phyloP scores from a whole-genome alignment of 1,140 invertebrate species.

The Magallana gigas region DNA sequence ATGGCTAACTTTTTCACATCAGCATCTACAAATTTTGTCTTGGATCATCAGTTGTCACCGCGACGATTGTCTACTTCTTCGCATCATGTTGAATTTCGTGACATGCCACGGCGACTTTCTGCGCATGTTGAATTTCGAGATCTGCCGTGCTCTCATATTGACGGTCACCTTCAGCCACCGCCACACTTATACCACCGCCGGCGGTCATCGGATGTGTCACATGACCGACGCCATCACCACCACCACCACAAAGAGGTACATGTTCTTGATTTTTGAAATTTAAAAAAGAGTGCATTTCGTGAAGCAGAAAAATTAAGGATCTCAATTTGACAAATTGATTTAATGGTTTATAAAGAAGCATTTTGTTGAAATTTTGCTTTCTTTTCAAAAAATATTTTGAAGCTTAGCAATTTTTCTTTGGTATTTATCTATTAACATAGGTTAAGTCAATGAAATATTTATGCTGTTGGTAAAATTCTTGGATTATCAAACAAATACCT shows the following conservation, averaged over 20 bases:
- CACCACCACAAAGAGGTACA: constrained; percentile 25
- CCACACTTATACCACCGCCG: background rate
- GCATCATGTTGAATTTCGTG: constrained; percentile 38
- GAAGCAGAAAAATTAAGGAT: no score
- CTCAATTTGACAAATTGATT: no score
- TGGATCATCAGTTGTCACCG: constrained; percentile 33
- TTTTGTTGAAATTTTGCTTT: no score
- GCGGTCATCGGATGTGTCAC: constrained; percentile 31
- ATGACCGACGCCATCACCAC: background rate
- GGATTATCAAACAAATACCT: background rate
- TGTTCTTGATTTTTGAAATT: background rate
- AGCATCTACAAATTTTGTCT: constrained; percentile 26
- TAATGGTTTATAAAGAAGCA: no score
- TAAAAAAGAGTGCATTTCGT: no score
- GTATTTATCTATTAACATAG: no score
- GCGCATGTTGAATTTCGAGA: constrained; percentile 37
- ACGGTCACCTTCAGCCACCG: constrained; percentile 17
- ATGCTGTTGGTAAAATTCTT: no score
- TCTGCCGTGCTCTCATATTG: constrained; percentile 12
- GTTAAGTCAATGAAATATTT: no score
- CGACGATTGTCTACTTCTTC: constrained; percentile 13
- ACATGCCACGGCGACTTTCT: constrained; percentile 26
- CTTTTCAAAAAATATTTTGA: no score
- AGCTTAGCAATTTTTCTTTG: no score
- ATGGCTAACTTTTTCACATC: constrained; percentile 40